Base-by-base conservation (phyloP, 2,797 vertebrate species). In the Capromys pilorides region DNA sequence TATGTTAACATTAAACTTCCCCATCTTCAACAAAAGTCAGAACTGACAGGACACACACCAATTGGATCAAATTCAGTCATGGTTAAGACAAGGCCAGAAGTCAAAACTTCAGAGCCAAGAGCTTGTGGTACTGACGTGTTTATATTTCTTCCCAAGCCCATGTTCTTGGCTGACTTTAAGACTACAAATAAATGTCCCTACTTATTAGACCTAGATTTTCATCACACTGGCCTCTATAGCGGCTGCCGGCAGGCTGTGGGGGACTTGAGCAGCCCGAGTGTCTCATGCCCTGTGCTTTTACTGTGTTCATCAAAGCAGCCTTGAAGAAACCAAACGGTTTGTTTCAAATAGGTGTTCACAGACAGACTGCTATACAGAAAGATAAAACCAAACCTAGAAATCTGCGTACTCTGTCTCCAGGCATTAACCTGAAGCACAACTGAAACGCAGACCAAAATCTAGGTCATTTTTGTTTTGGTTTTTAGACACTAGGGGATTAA, bases 21-120 rank as follows among this genome's bases (percentile, higher is more conserved):
- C 64, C 83, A 91, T 94, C 39, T 96, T 89, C 87, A 95, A 95
- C 90, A 86, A 79, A 95, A 94, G 69, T 66, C 90, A 97, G 62
- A 92, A 92, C 2, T 83, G 89, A 95, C 90, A 73, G 49, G 54
- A 84, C 28, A 83, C 12, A 69, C 8, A 87, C 77, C 61, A 57
- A 79, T 5, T 64, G 49, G 49, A 86, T 41, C 57, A 80, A 91
- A 85, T 49, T 85, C 79, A 73, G 69, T 69, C 81, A 61, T 0
- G 73, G 67, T 81, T 81, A 69, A 69, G n/a, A 81, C 51, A n/a
- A 81, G 8, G 16, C 64, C 51, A 69, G 89, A 92, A 83, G 67
- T 71, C 73, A 86, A 54, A 83, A 85, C 49, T 93, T 67, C 26
- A 45, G 6, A 61, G 61, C 89, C 77, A 94, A 36, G 33, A 91